Evolutionary conservation across 2,797 vertebrate species (phyloP).

Genomic region (Psittacula echo): DNA sequence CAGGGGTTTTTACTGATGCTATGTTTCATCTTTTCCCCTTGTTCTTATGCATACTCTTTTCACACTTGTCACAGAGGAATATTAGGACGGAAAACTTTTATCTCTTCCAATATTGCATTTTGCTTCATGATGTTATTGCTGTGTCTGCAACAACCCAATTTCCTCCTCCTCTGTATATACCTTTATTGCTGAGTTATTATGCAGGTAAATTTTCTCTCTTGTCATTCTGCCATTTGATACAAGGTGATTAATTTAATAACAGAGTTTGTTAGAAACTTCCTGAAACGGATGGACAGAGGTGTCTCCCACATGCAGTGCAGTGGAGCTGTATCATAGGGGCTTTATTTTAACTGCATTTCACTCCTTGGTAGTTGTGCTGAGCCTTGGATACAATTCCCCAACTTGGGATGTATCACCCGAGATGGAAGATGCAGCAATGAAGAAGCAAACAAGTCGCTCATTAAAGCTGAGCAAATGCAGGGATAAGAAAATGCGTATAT

Average conservation of each 20-base stretch:
- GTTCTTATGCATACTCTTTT: constrained; percentile 20
- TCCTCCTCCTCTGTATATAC: constrained; percentile 17
- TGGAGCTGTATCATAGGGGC: not conserved
- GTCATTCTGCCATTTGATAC: constrained; percentile 8
- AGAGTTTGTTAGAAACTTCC: not conserved
- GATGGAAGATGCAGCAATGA: not conserved
- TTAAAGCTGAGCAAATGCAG: constrained; percentile 16
- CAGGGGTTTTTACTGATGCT: not conserved
- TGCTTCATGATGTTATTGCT: constrained; percentile 18
- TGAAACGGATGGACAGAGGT: not conserved
- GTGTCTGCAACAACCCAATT: constrained; percentile 47
- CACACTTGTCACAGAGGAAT: constrained; percentile 10
- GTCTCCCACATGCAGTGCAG: not conserved
- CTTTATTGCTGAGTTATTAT: constrained; percentile 31
- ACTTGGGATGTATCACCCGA: not conserved
- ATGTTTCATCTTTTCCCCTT: constrained; percentile 49
- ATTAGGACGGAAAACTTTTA: constrained; percentile 35
- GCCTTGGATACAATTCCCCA: not conserved
- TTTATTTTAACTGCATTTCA: not conserved
- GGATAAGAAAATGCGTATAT: not conserved
- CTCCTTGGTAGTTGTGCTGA: not conserved
- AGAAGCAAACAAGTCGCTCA: not conserved
- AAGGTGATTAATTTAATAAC: constrained; percentile 8
- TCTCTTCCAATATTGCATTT: constrained; percentile 55
- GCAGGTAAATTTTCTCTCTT: constrained; percentile 9